Percentiles rank a stretch among this genome's conserved stretches.
These are phyloP conservation scores for Neostethus bicornis DNA, from an alignment of 2,797 vertebrate species.

Conservation along the genomic window DNA sequence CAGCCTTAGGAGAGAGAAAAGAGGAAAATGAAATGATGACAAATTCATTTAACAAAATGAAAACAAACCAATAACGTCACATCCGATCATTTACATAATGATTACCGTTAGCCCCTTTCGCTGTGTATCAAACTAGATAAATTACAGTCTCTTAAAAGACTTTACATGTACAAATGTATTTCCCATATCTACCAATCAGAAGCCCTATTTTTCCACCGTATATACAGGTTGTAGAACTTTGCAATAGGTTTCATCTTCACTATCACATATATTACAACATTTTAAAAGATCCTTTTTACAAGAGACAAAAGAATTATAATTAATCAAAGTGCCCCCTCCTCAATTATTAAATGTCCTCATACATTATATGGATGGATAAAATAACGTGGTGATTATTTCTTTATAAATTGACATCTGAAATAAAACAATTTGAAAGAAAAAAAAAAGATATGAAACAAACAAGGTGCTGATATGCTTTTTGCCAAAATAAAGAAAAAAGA, in stretches of 20 bases:
- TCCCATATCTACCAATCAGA: slow-evolving; percentile 84
- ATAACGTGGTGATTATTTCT: slow-evolving; percentile 78
- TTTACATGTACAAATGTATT: slow-evolving; percentile 83
- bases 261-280: slow-evolving; percentile 90
- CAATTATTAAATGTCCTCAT: slow-evolving; percentile 76
- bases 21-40: slow-evolving; percentile 17
- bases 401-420: slow-evolving; percentile 80
- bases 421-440: slow-evolving; percentile 68
- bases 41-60: slow-evolving; percentile 55
- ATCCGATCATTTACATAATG: slow-evolving; percentile 69
- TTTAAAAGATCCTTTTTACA: slow-evolving; percentile 87
- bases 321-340: slow-evolving; percentile 88
- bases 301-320: slow-evolving; percentile 89
- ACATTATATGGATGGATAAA: slow-evolving; percentile 79
- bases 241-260: slow-evolving; percentile 86
- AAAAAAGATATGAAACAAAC: slow-evolving; percentile 76
- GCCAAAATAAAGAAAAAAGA: too few relatives aligned
- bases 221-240: slow-evolving; percentile 91
- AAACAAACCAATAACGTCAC: slow-evolving; percentile 64
- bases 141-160: slow-evolving; percentile 86
- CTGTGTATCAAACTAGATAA: slow-evolving; percentile 81
- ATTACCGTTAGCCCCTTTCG: slow-evolving; percentile 76
- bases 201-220: slow-evolving; percentile 86
- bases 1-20: slow-evolving; percentile 62
- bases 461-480: slow-evolving; percentile 83